Percentiles rank a stretch among this genome's conserved stretches.
These are phyloP conservation scores for Eurosta solidaginis DNA, from an alignment of 1,140 invertebrate species.

Conservation along the genomic window DNA sequence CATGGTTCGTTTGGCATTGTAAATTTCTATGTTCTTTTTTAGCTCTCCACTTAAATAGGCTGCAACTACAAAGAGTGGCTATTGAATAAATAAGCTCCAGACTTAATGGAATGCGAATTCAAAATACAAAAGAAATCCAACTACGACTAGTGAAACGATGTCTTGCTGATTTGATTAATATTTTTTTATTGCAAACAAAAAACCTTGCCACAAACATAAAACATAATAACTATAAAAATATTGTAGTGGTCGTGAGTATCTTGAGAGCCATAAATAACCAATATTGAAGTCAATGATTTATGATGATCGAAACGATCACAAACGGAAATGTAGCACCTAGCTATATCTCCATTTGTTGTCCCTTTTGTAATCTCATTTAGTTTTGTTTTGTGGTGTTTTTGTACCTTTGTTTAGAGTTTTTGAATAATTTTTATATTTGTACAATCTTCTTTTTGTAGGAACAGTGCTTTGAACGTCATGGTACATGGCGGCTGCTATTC, in stretches of 20 bases:
- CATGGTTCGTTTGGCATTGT: too few relatives aligned
- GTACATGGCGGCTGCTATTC: not conserved
- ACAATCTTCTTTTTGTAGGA: not conserved
- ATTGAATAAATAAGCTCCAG: too few relatives aligned
- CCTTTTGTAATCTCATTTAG: not conserved
- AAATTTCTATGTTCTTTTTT: too few relatives aligned
- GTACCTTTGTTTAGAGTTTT: not conserved
- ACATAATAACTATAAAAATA: not conserved
- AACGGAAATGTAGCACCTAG: not conserved
- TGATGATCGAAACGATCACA: not conserved
- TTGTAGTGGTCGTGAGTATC: not conserved
- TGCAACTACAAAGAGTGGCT: too few relatives aligned
- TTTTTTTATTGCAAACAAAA: too few relatives aligned
- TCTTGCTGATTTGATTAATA: too few relatives aligned
- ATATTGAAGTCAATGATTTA: conserved; percentile 23
- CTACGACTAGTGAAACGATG: too few relatives aligned
- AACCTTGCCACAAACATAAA: too few relatives aligned
- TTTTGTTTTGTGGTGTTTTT: not conserved
- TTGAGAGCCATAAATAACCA: not conserved
- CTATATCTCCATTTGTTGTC: not conserved
- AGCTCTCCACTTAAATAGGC: too few relatives aligned
- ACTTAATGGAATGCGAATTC: too few relatives aligned
- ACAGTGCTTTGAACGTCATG: not conserved
- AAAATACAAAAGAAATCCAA: too few relatives aligned
- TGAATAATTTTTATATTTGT: not conserved